Conservation (phyloP, 2,797 vertebrate genomes). For the Adelosebastes latens region DNA sequence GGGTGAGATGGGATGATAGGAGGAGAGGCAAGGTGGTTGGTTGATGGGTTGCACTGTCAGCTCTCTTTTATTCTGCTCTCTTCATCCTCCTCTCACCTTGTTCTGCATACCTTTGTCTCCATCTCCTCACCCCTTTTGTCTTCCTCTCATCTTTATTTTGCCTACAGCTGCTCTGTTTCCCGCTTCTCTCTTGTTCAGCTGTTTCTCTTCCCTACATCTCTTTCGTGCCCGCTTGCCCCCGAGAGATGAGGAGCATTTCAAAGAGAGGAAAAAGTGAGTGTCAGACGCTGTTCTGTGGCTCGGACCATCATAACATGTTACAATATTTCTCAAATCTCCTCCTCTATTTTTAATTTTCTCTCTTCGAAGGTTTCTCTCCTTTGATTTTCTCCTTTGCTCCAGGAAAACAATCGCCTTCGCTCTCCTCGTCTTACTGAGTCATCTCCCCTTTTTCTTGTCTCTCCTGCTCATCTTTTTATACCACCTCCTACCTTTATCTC, state of each 20-base stretch:
- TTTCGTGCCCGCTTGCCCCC: slow-evolving; percentile 2
- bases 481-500: slow-evolving; percentile 3
- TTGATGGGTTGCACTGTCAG: slow-evolving; percentile 27
- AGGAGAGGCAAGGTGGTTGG: neutral
- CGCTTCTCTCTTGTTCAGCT: neutral
- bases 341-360: slow-evolving; percentile 5
- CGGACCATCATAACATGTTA: neutral
- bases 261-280: neutral
- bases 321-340: slow-evolving; percentile 15
- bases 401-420: neutral
- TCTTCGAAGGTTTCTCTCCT: neutral
- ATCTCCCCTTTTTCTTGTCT: neutral
- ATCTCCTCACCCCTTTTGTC: slow-evolving; percentile 9
- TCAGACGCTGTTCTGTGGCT: neutral
- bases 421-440: neutral
- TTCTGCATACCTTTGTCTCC: neutral
- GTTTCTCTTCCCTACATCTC: neutral
- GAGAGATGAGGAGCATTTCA: slow-evolving; percentile 42
- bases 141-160: neutral
- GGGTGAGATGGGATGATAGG: slow-evolving; percentile 32
- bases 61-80: neutral
- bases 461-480: slow-evolving; percentile 5
- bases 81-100: neutral
- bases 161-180: slow-evolving; percentile 18
- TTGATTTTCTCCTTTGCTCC: neutral